These are phyloP conservation scores for Drosophila ambigua DNA, from an alignment of 1,140 invertebrate species.

Conservation along the genomic window DNA sequence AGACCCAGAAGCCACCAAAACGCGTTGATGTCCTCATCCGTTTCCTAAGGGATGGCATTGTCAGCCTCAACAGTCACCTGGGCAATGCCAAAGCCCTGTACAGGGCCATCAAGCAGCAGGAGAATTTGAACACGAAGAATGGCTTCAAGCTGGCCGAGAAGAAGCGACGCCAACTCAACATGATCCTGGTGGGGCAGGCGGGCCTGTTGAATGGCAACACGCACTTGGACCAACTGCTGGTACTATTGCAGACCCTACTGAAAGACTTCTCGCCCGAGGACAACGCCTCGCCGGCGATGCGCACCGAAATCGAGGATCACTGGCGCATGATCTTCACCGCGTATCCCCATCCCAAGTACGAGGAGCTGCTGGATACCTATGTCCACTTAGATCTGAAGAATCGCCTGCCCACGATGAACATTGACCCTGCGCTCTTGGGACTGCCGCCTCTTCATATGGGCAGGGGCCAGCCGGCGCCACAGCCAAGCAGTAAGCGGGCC, in stretches of 20 bases:
- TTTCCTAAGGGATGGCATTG: conserved; percentile 73
- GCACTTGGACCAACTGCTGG: conserved; percentile 84
- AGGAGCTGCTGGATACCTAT: conserved; percentile 83
- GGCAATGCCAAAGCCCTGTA: conserved; percentile 84
- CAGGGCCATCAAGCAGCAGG: conserved; percentile 83
- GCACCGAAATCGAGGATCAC: conserved; percentile 85
- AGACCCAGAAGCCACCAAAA: conserved; percentile 66
- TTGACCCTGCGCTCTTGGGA: conserved; percentile 69
- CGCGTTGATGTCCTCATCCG: conserved; percentile 61
- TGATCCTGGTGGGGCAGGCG: conserved; percentile 85
- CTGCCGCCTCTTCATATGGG: conserved; percentile 20
- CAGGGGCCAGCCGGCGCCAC: conserved; percentile 18
- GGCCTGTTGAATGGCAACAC: conserved; percentile 84
- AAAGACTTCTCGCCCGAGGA: conserved; percentile 81
- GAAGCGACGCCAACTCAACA: conserved; percentile 84
- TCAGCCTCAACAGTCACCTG: conserved; percentile 54
- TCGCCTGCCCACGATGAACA: conserved; percentile 47
- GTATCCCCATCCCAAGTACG: conserved; percentile 84
- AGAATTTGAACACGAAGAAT: conserved; percentile 84
- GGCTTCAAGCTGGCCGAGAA: conserved; percentile 80
- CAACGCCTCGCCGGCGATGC: conserved; percentile 76
- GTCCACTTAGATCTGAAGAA: conserved; percentile 67
- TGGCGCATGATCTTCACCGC: conserved; percentile 84
- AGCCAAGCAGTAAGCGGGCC: conserved; percentile 21
- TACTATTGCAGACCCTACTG: conserved; percentile 82